Conservation (phyloP, 2,888 invertebrate genomes). For the Scaptomyza tumidula region DNA sequence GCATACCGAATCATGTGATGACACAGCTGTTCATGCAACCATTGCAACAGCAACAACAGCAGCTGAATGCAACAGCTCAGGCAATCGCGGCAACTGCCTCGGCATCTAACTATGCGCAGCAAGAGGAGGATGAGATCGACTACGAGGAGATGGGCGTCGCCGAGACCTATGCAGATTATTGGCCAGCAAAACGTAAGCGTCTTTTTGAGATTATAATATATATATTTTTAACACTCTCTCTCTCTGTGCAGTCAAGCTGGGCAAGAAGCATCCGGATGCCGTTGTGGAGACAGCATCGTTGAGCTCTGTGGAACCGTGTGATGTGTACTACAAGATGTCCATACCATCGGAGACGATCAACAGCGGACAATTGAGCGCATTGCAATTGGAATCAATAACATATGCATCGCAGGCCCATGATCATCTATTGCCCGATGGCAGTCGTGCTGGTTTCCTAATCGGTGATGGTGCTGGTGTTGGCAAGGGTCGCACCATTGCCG, state of each 20-base stretch:
- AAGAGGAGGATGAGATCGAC: slow-evolving; percentile 92
- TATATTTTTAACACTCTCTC: too few relatives aligned
- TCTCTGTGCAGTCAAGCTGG: slow-evolving; percentile 90
- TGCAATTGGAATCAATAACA: slow-evolving; percentile 98
- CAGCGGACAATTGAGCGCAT: slow-evolving; percentile 94
- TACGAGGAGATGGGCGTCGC: slow-evolving; percentile 99
- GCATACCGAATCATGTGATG: slow-evolving; percentile 86
- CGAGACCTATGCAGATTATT: slow-evolving; percentile 99
- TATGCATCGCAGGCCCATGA: slow-evolving; percentile 99
- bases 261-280: slow-evolving; percentile 98
- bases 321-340: slow-evolving; percentile 94
- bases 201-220: too few relatives aligned
- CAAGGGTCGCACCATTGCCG: slow-evolving; percentile 98
- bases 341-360: slow-evolving; percentile 94
- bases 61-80: slow-evolving; percentile 22
- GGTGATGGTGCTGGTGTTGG: slow-evolving; percentile 99
- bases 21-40: slow-evolving; percentile 87
- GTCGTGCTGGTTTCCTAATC: slow-evolving; percentile 97
- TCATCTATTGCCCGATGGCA: slow-evolving; percentile 93
- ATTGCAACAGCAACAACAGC: slow-evolving; percentile 57
- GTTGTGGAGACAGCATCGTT: slow-evolving; percentile 99
- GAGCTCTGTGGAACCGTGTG: slow-evolving; percentile 97
- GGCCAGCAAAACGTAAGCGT: slow-evolving; percentile 94
- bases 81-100: slow-evolving; percentile 41
- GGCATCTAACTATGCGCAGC: slow-evolving; percentile 50